phyloP scores from a whole-genome alignment of 2,888 invertebrate genomes.

The Chironomus riparius region DNA sequence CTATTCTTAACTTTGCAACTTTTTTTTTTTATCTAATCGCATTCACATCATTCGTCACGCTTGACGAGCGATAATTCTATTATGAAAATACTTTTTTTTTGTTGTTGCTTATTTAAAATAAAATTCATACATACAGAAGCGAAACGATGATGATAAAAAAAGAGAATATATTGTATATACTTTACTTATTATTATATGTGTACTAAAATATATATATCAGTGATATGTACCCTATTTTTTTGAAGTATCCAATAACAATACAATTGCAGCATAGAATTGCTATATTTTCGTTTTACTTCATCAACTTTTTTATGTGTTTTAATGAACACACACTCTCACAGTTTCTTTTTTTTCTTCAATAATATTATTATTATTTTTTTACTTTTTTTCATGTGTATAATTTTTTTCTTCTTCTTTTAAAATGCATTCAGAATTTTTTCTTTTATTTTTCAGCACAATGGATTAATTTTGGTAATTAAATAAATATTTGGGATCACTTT shows the following conservation, averaged over 20 bases:
- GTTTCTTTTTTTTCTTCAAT: background rate
- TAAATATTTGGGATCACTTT: constrained; percentile 22
- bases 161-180: background rate
- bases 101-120: background rate
- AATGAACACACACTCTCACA: constrained; percentile 17
- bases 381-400: background rate
- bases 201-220: background rate
- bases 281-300: constrained; percentile 15
- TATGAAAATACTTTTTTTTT: background rate
- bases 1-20: too few relatives aligned
- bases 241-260: constrained; percentile 13
- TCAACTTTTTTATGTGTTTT: constrained; percentile 1
- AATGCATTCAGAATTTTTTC: constrained; percentile 6
- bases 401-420: constrained; percentile 19
- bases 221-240: constrained; percentile 19
- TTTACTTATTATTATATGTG: background rate
- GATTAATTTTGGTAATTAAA: constrained; percentile 9
- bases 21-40: too few relatives aligned
- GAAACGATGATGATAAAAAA: background rate
- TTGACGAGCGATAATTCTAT: too few relatives aligned
- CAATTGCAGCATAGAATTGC: constrained; percentile 22
- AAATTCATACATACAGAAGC: background rate
- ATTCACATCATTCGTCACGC: too few relatives aligned
- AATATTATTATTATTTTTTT: constrained; percentile 4
- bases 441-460: constrained; percentile 8